Evolutionary conservation across 2,797 vertebrate species (phyloP), one percentile per base, ranked within the genome.

Genomic region (Syngnathus rostellatus): DNA sequence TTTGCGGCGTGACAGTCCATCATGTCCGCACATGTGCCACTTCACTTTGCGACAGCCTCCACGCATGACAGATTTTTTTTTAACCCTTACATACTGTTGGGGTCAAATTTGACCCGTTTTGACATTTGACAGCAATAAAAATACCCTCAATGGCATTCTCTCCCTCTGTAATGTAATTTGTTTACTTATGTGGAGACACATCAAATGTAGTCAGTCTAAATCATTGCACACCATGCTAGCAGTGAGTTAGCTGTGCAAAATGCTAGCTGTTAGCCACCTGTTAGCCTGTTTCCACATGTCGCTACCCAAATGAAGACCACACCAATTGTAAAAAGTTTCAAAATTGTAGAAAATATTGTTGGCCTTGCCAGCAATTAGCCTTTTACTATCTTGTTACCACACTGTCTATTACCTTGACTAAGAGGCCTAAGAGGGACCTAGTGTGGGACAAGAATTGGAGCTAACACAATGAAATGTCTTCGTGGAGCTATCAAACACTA

Each of bases 1-100:
- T 45, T 61, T 41, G 59, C n/a, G 59, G 38, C 72, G 70, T 86
- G 86, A 90, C 87, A 87, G 86, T 88, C 83, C 81, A 78, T 91
- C 88, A 89, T 83, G 82, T 85, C 76, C 63, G 3, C 70, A 59
- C 75, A 65, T 67, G 68, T 57, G 60, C 66, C 63, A 51, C 71
- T 70, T 78, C 74, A 53, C 67, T 60, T 40, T n/a, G 38, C 38
- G 9, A 39, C 37, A 39, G 7, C 38, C 11, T 60, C 58, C 19
- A 39, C 37, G 38, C 38, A 14, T 62, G 59, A 62, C 59, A 43
- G 11, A 1, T 16, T 5, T 16, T 7, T 8, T 37, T 57, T 37
- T 31, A 37, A 37, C 25, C 31, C 55, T 57, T 51, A 51, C 50
- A 51, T 51, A 21, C 50, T 21, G 50, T n/a, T 51, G 12, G 16